Evolutionary conservation across 2,888 invertebrate genomes (phyloP), one percentile per base, ranked within the genome.

Genomic region (Sabellastarte sp.): DNA sequence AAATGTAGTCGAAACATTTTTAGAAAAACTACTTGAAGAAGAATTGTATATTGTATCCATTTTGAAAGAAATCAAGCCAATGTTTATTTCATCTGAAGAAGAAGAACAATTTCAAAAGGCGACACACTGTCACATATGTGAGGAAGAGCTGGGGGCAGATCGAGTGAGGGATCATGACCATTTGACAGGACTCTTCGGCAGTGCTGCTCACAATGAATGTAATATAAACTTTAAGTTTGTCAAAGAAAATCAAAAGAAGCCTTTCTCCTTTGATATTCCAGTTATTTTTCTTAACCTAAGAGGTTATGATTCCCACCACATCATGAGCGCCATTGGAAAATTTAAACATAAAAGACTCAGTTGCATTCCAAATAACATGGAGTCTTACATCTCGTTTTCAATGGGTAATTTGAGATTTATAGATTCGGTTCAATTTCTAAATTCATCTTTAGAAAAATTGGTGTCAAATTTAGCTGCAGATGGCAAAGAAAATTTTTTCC

Each of bases 191-290:
- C 1, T 29, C n/a, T 69, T 57, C 50, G 30, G 63, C 50, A 67
- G 67, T 30, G 69, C 69, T 2, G 65, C 67, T 3, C 65, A 67
- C 33, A 64, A 64, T 52, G 51, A 4, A 2, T 66, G 63, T 51
- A 64, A 60, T 33, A 24, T 64, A 0, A 60, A 64, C 3, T 57
- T 51, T 1, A 56, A 32, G n/a, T 50, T 50, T 15, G 20, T 15
- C 10, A 41, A 41, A 41, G 10, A 65, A 15, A 15, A 15, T 15
- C 5, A 41, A 41, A 41, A 41, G 5, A n/a, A n/a, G n/a, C n/a
- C n/a, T n/a, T n/a, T n/a, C n/a, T 41, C 41, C 41, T 41, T 15
- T 41, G 5, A 15, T 41, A 15, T 41, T 5, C 41, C 41, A 41
- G 41, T 41, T 41, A 50, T 63, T 5, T 67, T 67, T 30, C 65